phyloP scores from a whole-genome alignment of 2,888 invertebrate genomes.

The Altica lythri region DNA sequence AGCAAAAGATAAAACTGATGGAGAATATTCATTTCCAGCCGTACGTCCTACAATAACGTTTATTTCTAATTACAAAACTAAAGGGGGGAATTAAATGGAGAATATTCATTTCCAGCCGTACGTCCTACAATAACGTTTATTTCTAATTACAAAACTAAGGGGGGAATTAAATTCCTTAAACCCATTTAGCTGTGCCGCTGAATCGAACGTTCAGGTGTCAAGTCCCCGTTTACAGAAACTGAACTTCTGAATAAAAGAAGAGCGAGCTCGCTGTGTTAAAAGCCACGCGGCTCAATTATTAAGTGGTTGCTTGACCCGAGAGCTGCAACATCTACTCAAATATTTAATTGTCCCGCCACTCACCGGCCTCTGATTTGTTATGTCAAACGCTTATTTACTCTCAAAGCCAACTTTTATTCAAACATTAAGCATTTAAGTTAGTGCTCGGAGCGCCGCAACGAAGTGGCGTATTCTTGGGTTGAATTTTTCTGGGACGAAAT shows the following conservation, averaged over 20 bases:
- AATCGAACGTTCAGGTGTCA: slow-evolving; percentile 57
- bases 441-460: slow-evolving; percentile 31
- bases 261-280: slow-evolving; percentile 58
- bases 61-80: too few species aligned
- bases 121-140: too few species aligned
- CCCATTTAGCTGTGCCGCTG: too few species aligned
- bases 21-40: too few species aligned
- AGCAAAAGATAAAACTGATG: too few species aligned
- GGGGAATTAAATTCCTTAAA: too few species aligned
- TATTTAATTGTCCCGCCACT: slow-evolving; percentile 59
- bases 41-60: too few species aligned
- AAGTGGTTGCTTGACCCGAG: slow-evolving; percentile 57
- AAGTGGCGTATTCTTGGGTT: too few species aligned
- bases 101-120: too few species aligned
- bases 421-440: slow-evolving; percentile 43
- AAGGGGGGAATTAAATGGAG: too few species aligned
- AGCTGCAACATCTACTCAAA: slow-evolving; percentile 56
- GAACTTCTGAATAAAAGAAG: slow-evolving; percentile 58
- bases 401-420: slow-evolving; percentile 42
- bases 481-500: background rate
- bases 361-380: slow-evolving; percentile 52
- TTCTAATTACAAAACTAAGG: too few species aligned
- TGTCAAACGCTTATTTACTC: slow-evolving; percentile 54
- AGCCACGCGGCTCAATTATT: slow-evolving; percentile 59
- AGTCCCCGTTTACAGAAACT: slow-evolving; percentile 58